phyloP scores from a whole-genome alignment of 2,113 vertebrate species.

The Aegotheles bennettii region DNA sequence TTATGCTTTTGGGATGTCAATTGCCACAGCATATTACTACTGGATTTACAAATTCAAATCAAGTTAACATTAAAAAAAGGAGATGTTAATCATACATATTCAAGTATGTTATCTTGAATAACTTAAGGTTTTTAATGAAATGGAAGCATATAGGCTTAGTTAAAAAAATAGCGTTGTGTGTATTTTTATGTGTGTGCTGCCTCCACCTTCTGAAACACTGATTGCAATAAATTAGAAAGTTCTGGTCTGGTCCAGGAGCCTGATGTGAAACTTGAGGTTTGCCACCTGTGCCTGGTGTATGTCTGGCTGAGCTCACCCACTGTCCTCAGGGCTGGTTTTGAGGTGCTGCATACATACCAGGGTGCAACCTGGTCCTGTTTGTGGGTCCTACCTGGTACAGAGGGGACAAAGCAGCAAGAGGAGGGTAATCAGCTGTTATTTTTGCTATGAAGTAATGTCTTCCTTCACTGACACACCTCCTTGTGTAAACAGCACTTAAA shows the following conservation, averaged over 20 bases:
- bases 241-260: not conserved
- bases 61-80: not conserved
- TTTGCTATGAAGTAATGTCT: not conserved
- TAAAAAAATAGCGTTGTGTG: not conserved
- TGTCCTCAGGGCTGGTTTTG: accelerated
- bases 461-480: not conserved
- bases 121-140: not conserved
- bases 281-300: accelerated
- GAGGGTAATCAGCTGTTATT: not conserved
- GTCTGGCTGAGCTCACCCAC: accelerated
- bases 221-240: not conserved
- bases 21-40: not conserved
- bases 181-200: not conserved
- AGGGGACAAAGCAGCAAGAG: not conserved
- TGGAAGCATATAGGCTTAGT: not conserved
- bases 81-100: not conserved
- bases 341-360: not conserved
- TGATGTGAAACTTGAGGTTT: not conserved
- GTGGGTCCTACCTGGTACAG: not conserved
- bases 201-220: not conserved
- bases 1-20: not conserved
- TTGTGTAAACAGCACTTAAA: not conserved
- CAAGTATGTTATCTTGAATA: not conserved
- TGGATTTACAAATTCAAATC: not conserved
- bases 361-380: not conserved